phyloP scores from a whole-genome alignment of 2,888 invertebrate genomes.

The Mayetiola destructor region DNA sequence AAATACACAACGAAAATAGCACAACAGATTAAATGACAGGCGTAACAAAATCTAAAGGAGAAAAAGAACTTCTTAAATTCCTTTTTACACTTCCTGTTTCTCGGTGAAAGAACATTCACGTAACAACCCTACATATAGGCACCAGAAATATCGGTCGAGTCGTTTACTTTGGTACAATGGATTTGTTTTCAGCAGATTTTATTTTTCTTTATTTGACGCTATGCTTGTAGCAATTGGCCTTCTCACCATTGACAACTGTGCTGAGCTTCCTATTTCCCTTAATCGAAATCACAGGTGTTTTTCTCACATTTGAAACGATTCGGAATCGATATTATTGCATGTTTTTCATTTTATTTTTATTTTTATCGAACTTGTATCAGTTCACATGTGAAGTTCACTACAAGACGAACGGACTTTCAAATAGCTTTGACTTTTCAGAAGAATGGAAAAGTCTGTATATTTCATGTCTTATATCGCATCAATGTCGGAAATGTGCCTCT shows the following conservation, averaged over 20 bases:
- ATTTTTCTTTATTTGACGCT: not conserved
- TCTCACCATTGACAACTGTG: too few relatives aligned
- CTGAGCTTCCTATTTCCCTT: too few relatives aligned
- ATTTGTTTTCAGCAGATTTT: not conserved
- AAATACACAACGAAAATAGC: not conserved
- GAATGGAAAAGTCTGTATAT: not conserved
- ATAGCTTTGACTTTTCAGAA: too few relatives aligned
- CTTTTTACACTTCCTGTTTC: slow-evolving; percentile 2
- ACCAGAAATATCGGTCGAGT: not conserved
- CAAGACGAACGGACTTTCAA: slow-evolving; percentile 3
- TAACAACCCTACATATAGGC: too few relatives aligned
- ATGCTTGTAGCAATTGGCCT: too few relatives aligned
- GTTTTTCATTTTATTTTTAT: not conserved
- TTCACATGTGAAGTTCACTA: not conserved
- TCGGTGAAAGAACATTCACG: too few relatives aligned
- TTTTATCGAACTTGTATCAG: not conserved
- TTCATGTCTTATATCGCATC: too few relatives aligned
- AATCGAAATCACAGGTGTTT: not conserved
- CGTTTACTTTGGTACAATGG: not conserved
- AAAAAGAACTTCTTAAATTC: not conserved
- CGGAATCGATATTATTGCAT: not conserved
- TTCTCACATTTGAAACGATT: not conserved
- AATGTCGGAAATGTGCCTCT: slow-evolving; percentile 1
- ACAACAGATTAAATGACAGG: not conserved
- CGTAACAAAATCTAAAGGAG: not conserved